These are phyloP conservation scores for Grapholita molesta DNA, from an alignment of 1,140 invertebrate species.

Conservation along the genomic window DNA sequence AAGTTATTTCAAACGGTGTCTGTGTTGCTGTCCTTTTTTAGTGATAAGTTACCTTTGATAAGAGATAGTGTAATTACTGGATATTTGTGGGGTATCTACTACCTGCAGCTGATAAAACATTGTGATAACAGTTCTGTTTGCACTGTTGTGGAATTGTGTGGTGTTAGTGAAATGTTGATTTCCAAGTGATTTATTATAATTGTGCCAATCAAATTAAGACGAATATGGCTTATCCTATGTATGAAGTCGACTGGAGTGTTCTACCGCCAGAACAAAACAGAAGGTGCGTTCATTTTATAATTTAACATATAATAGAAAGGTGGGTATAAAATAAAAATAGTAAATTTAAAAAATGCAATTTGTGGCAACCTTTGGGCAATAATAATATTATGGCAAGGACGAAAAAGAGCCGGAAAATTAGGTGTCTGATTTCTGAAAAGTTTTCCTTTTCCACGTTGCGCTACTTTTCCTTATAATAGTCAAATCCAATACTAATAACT, in stretches of 20 bases:
- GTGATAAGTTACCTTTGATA: constrained; percentile 76
- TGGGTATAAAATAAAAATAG: not conserved
- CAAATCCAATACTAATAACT: not conserved
- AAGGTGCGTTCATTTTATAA: constrained; percentile 79
- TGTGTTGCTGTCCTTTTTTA: constrained; percentile 75
- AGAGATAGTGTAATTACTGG: constrained; percentile 72
- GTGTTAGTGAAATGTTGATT: constrained; percentile 61
- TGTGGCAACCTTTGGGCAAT: not conserved
- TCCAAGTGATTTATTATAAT: constrained; percentile 39
- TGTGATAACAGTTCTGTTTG: constrained; percentile 71
- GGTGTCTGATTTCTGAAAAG: constrained; percentile 30
- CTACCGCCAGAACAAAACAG: constrained; percentile 88
- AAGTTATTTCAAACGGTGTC: constrained; percentile 55
- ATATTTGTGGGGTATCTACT: constrained; percentile 71
- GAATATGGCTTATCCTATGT: constrained; percentile 76
- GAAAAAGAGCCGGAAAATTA: not conserved
- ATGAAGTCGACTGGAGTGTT: constrained; percentile 89
- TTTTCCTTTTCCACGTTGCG: constrained; percentile 54
- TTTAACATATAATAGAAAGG: not conserved
- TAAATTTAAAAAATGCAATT: not conserved
- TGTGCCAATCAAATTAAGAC: constrained; percentile 21
- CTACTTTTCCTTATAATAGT: constrained; percentile 11
- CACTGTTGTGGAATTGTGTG: constrained; percentile 59
- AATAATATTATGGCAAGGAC: not conserved
- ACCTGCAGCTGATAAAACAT: constrained; percentile 68